Evolutionary conservation across 2,113 vertebrate genomes (phyloP).

Genomic region (Pseudonaja textilis): DNA sequence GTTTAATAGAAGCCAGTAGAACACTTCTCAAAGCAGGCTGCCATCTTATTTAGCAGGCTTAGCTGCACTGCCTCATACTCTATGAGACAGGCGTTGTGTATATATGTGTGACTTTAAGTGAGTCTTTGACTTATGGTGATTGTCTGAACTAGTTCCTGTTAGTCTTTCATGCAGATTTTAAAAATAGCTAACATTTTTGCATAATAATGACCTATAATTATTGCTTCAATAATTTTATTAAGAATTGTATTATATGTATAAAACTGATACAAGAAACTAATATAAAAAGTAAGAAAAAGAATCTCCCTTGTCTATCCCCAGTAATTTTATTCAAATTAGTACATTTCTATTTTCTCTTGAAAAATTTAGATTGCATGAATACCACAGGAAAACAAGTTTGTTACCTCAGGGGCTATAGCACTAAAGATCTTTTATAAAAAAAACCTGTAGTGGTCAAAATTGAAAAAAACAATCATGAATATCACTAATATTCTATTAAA

Average conservation of each 20-base stretch:
- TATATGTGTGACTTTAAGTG: background rate
- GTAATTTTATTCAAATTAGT: too few relatives aligned
- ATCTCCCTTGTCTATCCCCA: too few relatives aligned
- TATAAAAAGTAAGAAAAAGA: too few relatives aligned
- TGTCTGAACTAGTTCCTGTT: background rate
- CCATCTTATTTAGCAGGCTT: background rate
- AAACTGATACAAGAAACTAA: too few relatives aligned
- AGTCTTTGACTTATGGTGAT: background rate
- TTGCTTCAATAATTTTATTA: background rate
- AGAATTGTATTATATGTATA: too few relatives aligned
- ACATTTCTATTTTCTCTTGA: background rate
- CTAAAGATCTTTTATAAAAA: background rate
- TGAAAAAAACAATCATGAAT: background rate
- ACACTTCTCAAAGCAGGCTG: background rate
- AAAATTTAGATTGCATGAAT: background rate
- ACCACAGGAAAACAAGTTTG: background rate
- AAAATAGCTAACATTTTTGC: background rate
- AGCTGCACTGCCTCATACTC: too few relatives aligned
- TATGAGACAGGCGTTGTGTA: background rate
- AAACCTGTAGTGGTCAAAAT: background rate
- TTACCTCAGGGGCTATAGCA: background rate
- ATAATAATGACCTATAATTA: background rate
- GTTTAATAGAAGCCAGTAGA: constrained; percentile 3
- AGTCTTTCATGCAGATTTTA: background rate
- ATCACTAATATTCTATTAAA: background rate